phyloP scores from a whole-genome alignment of 2,113 vertebrate genomes.

The Heliornis fulica region DNA sequence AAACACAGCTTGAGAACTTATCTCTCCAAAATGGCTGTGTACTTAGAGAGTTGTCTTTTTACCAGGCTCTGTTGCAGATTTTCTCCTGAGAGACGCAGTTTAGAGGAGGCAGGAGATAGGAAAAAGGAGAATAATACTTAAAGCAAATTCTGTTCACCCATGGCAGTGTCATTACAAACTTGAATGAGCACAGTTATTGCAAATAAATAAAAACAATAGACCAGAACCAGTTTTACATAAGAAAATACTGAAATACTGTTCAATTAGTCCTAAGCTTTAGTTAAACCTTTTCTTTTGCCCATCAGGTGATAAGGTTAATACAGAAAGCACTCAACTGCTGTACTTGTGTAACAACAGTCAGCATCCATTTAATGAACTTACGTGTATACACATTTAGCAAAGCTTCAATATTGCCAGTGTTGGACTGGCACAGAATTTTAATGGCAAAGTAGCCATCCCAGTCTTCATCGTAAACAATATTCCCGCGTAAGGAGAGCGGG shows the following conservation, averaged over 20 bases:
- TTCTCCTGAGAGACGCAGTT: conserved; percentile 72
- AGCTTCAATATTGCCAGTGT: neutral
- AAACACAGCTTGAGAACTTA: neutral
- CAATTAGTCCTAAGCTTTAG: conserved; percentile 73
- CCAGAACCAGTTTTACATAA: conserved; percentile 82
- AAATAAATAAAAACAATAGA: conserved; percentile 86
- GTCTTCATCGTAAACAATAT: conserved; percentile 28
- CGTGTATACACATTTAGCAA: conserved; percentile 53
- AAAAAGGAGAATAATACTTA: conserved; percentile 75
- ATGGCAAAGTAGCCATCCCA: neutral
- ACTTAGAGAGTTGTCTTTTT: conserved; percentile 63
- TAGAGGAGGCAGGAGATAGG: conserved; percentile 68
- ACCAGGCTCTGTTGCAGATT: conserved; percentile 66
- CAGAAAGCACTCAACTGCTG: conserved; percentile 69
- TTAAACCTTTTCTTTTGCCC: conserved; percentile 73
- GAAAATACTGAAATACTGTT: conserved; percentile 77
- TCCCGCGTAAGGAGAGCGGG: neutral
- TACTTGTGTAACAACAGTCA: conserved; percentile 48
- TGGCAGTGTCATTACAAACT: conserved; percentile 83
- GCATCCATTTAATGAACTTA: conserved; percentile 49
- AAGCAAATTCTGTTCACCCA: conserved; percentile 81
- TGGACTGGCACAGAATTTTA: conserved; percentile 49
- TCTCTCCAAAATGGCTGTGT: conserved; percentile 48
- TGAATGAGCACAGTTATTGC: conserved; percentile 81
- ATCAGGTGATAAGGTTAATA: conserved; percentile 74